Base-by-base conservation (phyloP, 2,797 vertebrate species). In the Coreius guichenoti region DNA sequence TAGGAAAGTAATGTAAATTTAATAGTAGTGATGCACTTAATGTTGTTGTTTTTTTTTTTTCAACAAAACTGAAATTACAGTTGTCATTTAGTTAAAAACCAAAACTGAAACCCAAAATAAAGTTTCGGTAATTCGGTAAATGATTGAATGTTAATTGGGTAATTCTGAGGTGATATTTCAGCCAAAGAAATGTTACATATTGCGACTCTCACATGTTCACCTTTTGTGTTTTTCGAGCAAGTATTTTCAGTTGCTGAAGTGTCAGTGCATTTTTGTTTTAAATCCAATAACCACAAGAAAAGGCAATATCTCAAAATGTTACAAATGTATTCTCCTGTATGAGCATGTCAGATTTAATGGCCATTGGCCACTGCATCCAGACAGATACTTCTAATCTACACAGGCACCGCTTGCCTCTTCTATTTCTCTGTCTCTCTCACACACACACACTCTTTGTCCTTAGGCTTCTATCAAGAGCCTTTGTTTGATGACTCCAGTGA, bases 401-500 rank as follows among this genome's bases (percentile, higher is more conserved):
- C 17, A 49, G 29, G 39, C 47, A 65, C 21, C 1, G 17, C 23
- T 31, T 65, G 21, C 58, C 29, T 75, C 43, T 45, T 19, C 29
- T 83, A 8, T 75, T 67, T 83, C 58, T 36, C 16, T 58, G 2
- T 77, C 19, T 61, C n/a, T 68, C 39, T 51, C 21, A 56, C 39
- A 47, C 76, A 47, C 45, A 47, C 45, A 65, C 33, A 49, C 76
- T 36, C 8, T 5, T 68, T 70, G 51, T 82, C 21, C 5, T 72
- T 65, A n/a, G 45, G 63, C 47, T 49, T 68, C 54, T 21, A 81
- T 81, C 36, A 70, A 31, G 21, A 19, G 16, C 17, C 73, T 58
- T 54, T 45, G 69, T 58, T 68, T 75, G 82, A 75, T 17, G 58
- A 80, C 76, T n/a, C 39, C 77, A 29, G 76, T 90, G 87, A 92